These are phyloP conservation scores for Dryobotodes eremita DNA, from an alignment of 2,888 invertebrate species.

Conservation along the genomic window DNA sequence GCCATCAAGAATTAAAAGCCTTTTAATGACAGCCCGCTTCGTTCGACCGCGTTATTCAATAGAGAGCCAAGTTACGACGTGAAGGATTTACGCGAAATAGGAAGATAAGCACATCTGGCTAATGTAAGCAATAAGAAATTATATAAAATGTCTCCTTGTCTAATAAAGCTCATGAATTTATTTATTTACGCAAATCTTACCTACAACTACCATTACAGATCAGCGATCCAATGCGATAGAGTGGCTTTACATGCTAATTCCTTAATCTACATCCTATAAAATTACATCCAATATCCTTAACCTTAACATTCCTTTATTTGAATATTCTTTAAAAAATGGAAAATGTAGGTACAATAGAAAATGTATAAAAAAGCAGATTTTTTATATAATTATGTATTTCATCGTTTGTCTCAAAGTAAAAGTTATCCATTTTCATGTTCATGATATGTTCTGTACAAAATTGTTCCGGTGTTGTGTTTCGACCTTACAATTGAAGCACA, in stretches of 20 bases:
- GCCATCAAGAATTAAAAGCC: slow-evolving; percentile 90
- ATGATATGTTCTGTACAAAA: background rate
- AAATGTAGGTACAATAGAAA: background rate
- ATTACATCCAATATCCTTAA: too few species aligned
- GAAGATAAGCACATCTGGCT: background rate
- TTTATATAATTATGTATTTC: background rate
- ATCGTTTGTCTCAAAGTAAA: background rate
- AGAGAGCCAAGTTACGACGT: slow-evolving; percentile 56
- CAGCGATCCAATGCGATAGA: too few species aligned
- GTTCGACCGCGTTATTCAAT: slow-evolving; percentile 71
- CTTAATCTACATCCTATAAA: too few species aligned
- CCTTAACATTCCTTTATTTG: too few species aligned
- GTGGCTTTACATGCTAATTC: too few species aligned
- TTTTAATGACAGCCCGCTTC: slow-evolving; percentile 87
- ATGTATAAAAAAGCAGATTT: background rate
- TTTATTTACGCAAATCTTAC: too few species aligned
- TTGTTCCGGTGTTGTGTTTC: background rate
- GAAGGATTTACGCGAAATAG: background rate
- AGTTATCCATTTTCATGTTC: background rate
- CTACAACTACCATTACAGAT: too few species aligned
- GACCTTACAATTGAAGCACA: background rate
- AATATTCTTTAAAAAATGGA: background rate
- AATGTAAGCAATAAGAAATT: background rate
- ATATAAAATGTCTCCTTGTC: background rate
- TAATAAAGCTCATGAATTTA: background rate